Percentiles rank a stretch among this genome's conserved stretches.
phyloP scores from a whole-genome alignment of 2,113 vertebrate species.

The Pogonocichla stellata region DNA sequence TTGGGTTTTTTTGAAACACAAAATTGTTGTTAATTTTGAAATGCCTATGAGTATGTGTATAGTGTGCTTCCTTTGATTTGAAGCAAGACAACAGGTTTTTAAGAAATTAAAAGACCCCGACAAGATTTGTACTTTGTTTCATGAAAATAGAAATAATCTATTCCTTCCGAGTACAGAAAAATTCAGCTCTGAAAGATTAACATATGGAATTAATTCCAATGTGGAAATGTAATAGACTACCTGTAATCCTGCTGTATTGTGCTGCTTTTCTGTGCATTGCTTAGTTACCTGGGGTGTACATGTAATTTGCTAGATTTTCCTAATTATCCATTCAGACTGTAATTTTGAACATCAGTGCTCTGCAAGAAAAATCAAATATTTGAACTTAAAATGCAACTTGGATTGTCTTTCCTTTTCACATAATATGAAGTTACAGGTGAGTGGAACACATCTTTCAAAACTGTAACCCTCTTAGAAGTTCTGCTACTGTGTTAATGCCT shows the following conservation, averaged over 20 bases:
- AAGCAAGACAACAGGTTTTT: not conserved
- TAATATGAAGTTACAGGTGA: not conserved
- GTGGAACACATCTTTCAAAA: not conserved
- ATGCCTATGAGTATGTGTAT: not conserved
- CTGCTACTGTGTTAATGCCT: not conserved
- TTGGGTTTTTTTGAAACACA: not conserved
- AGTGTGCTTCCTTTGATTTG: not conserved
- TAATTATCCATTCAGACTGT: not conserved
- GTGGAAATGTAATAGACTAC: not conserved
- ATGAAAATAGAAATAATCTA: not conserved
- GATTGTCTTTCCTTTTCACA: not conserved
- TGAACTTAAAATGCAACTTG: not conserved
- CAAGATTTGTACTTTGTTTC: not conserved
- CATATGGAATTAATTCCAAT: not conserved
- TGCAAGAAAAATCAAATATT: not conserved
- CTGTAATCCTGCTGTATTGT: not conserved
- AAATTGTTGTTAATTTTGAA: not conserved
- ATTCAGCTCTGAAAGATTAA: not conserved
- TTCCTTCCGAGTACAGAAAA: not conserved
- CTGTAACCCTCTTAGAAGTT: not conserved
- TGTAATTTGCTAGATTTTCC: not conserved
- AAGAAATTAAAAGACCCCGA: not conserved
- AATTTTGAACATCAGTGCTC: not conserved
- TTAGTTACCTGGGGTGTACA: not conserved
- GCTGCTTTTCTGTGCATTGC: not conserved